Conservation (phyloP, 2,888 invertebrate genomes). For the Hyposoter didymator region DNA sequence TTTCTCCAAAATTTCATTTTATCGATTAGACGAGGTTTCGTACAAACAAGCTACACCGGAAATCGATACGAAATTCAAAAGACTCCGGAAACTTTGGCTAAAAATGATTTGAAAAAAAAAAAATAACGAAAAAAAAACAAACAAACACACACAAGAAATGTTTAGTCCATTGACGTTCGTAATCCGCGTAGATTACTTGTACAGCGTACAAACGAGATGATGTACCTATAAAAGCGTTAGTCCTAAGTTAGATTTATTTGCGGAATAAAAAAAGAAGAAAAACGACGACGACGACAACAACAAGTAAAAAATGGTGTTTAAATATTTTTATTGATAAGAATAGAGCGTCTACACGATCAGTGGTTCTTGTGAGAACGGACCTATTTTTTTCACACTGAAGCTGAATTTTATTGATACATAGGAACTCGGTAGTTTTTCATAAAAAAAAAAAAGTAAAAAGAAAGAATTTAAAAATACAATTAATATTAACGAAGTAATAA, state of each 20-base stretch:
- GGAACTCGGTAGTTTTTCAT: slow-evolving; percentile 55
- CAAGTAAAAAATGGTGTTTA: slow-evolving; percentile 65
- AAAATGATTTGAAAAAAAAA: slow-evolving; percentile 26
- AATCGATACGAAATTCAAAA: neutral
- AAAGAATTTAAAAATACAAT: neutral
- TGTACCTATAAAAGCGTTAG: slow-evolving; percentile 69
- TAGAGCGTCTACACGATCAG: slow-evolving; percentile 66
- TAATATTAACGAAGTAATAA: slow-evolving; percentile 6
- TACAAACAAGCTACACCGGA: neutral
- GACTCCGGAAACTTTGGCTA: slow-evolving; percentile 6
- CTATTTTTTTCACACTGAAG: slow-evolving; percentile 70
- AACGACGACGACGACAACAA: slow-evolving; percentile 27
- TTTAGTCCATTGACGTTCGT: slow-evolving; percentile 59
- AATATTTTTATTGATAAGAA: slow-evolving; percentile 70
- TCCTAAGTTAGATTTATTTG: slow-evolving; percentile 68
- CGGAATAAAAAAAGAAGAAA: slow-evolving; percentile 40
- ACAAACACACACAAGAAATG: neutral
- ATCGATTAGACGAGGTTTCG: neutral
- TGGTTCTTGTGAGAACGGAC: slow-evolving; percentile 65
- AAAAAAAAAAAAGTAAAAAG: slow-evolving; percentile 29
- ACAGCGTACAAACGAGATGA: slow-evolving; percentile 70
- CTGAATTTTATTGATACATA: slow-evolving; percentile 69
- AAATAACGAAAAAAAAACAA: neutral
- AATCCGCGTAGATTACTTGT: slow-evolving; percentile 68
- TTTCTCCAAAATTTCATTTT: slow-evolving; percentile 4